phyloP scores from a whole-genome alignment of 1,140 invertebrate genomes.

The Metaphire vulgaris region DNA sequence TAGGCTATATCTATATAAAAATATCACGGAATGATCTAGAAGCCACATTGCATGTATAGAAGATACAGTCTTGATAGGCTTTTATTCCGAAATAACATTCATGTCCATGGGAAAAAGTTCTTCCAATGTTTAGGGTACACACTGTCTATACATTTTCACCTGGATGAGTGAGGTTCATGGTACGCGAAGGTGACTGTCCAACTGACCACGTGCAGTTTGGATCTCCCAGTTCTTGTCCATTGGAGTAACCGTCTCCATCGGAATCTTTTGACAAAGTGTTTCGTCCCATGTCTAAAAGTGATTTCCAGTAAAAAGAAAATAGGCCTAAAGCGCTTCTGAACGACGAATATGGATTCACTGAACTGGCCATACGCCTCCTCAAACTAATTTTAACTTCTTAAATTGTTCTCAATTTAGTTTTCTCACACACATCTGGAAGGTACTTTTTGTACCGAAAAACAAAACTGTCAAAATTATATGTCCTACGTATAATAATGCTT shows the following conservation, averaged over 20 bases:
- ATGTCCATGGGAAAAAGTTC: no score
- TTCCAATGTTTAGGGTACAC: no score
- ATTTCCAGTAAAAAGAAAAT: neutral
- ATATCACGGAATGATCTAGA: no score
- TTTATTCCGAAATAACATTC: no score
- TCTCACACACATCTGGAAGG: neutral
- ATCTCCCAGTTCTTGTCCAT: slow-evolving; percentile 41
- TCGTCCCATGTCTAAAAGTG: slow-evolving; percentile 31
- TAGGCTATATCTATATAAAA: no score
- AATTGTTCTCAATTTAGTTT: neutral
- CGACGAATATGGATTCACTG: neutral
- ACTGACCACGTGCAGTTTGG: slow-evolving; percentile 37
- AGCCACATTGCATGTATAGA: no score
- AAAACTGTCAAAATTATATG: no score
- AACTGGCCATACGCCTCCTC: neutral
- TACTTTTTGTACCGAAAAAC: neutral
- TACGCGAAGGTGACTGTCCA: slow-evolving; percentile 13
- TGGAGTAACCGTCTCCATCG: slow-evolving; percentile 38
- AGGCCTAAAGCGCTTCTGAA: neutral
- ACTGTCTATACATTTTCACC: no score
- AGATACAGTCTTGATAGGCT: no score
- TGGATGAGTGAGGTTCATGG: slow-evolving; percentile 33
- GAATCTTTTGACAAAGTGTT: slow-evolving; percentile 36
- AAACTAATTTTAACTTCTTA: neutral
- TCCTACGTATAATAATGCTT: no score